These are phyloP conservation scores for Cynoglossus semilaevis DNA, from an alignment of 2,113 vertebrate genomes.

Conservation along the genomic window DNA sequence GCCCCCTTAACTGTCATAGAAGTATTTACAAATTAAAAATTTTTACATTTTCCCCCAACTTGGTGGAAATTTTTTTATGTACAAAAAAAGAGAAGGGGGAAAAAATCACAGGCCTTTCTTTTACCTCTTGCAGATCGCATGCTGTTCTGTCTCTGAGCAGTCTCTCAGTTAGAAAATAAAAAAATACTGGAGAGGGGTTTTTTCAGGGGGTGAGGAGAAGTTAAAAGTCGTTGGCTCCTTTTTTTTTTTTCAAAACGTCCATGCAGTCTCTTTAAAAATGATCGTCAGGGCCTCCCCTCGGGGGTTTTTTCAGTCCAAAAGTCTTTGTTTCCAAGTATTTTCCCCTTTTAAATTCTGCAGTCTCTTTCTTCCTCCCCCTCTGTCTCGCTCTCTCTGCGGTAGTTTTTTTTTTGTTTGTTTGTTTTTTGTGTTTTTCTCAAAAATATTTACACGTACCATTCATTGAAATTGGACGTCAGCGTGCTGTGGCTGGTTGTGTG, in stretches of 20 bases:
- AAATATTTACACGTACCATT: conserved; percentile 99
- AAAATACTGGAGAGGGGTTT: conserved; percentile 36
- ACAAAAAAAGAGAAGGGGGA: conserved; percentile 70
- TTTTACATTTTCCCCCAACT: conserved; percentile 85
- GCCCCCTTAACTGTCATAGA: conserved; percentile 90
- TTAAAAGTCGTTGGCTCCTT: conserved; percentile 76
- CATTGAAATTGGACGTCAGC: conserved; percentile 99
- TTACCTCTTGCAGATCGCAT: conserved; percentile 79
- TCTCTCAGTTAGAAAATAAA: conserved; percentile 76
- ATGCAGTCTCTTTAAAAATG: conserved; percentile 73
- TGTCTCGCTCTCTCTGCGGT: neutral
- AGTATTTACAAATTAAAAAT: conserved; percentile 99
- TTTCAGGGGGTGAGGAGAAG: conserved; percentile 47
- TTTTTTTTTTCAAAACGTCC: conserved; percentile 72
- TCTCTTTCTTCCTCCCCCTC: conserved; percentile 8
- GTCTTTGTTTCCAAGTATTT: neutral
- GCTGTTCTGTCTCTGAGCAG: conserved; percentile 82
- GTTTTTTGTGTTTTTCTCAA: conserved; percentile 32
- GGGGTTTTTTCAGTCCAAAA: conserved; percentile 57
- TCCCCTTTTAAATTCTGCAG: conserved; percentile 73
- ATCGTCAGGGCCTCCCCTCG: conserved; percentile 77
- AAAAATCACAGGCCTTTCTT: conserved; percentile 72
- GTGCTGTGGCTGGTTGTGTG: conserved; percentile 97
- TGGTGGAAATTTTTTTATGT: conserved; percentile 88
- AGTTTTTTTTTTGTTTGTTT: conserved; percentile 36